Evolutionary conservation across 1,140 invertebrate genomes (phyloP), one percentile per base, ranked within the genome.

Genomic region (Stenopsyche tienmushanensis): DNA sequence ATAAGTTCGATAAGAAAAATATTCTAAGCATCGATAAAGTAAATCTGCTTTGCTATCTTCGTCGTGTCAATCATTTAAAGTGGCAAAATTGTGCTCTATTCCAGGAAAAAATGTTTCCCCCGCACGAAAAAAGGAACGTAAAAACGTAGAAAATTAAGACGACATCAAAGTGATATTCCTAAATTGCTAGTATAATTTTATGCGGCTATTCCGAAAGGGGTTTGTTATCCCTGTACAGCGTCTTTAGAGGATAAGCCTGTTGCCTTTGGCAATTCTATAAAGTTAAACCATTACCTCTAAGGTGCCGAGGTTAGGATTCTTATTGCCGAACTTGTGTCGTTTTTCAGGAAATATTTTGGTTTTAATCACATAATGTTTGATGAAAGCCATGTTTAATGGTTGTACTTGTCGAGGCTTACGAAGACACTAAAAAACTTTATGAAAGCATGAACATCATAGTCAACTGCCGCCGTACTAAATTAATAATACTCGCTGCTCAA

Each of bases 261-360:
- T 63, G 64, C 67, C 67, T 58, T 54, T 9, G 57, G 45, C 55
- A 21, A 60, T 65, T 57, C 50, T 10, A 20, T 39, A 69, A 69
- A 69, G 63, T 69, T 69, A 44, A 63, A 60, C 67, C 60, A 69
- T 69, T 65, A 65, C 63, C 62, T 63, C 58, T 54, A 24, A 66
- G 64, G 67, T 69, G 63, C 58, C 62, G 67, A 65, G 67, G 58
- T 57, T 62, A 60, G 34, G 62, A 64, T 65, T 69, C 44, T 69
- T 69, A 69, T 69, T 69, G 64, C 67, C 23, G 18, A 65, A 69
- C 26, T 69, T 69, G 44, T 29, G 52, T 54, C 63, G 64, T 69
- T 66, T 62, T 63, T 63, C 63, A 57, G 34, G 52, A 66, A 58
- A 62, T 59, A 64, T 68, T 63, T 57, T 45, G 2, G 62, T 57